A percentile compares a stretch with the other conserved stretches of the same genome.
Conservation (phyloP, 2,113 vertebrate species). For the Sebastes fasciatus region DNA sequence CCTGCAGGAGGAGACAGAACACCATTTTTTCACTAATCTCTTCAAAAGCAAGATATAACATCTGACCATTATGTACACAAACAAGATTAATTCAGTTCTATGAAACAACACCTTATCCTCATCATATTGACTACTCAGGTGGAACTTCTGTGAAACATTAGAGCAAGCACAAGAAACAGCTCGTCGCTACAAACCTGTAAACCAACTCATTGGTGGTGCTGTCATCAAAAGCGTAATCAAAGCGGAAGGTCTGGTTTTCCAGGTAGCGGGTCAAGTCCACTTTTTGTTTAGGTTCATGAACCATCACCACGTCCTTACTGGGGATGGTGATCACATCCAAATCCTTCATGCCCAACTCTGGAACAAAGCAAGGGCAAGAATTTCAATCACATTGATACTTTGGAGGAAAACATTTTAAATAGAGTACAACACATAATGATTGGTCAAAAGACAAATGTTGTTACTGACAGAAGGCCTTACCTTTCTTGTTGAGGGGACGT, state of each 20-base stretch:
- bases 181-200: slow-evolving; percentile 88
- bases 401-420: neutral
- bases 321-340: slow-evolving; percentile 98
- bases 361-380: slow-evolving; percentile 18
- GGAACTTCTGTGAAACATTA: neutral
- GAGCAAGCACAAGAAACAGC: neutral
- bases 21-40: neutral
- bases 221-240: slow-evolving; percentile 98
- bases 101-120: neutral
- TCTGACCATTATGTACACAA: neutral
- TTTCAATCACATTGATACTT: neutral
- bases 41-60: neutral
- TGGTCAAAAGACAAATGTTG: neutral
- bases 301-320: slow-evolving; percentile 99
- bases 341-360: slow-evolving; percentile 93
- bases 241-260: slow-evolving; percentile 99
- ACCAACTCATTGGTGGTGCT: slow-evolving; percentile 97
- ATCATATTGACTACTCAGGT: neutral
- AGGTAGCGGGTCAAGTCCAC: slow-evolving; percentile 97
- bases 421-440: neutral
- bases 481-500: slow-evolving; percentile 98
- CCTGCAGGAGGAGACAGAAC: slow-evolving; percentile 76
- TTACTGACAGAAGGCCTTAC: slow-evolving; percentile 70
- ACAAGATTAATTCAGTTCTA: neutral
- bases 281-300: slow-evolving; percentile 99